Evolutionary conservation across 2,113 vertebrate genomes (phyloP).

Genomic region (Leptobrachium ailaonicum): DNA sequence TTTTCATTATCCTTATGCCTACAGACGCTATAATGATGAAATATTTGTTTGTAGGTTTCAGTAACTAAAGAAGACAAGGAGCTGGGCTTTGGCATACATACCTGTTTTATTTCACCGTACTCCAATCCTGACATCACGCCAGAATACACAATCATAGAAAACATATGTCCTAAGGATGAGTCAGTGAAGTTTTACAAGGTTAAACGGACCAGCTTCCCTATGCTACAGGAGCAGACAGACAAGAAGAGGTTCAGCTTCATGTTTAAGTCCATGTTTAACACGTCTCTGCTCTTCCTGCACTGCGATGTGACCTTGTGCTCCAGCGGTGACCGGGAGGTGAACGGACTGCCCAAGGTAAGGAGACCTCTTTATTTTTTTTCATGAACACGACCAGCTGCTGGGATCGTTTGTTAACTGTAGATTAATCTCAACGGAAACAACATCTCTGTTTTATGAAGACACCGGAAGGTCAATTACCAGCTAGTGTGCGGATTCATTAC

Average conservation of each 20-base stretch:
- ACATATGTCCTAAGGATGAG: slow-evolving; percentile 88
- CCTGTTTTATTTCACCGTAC: slow-evolving; percentile 82
- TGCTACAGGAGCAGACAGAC: slow-evolving; percentile 64
- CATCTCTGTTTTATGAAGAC: background rate
- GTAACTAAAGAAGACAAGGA: slow-evolving; percentile 79
- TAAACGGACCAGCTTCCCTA: slow-evolving; percentile 63
- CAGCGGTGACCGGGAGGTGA: slow-evolving; percentile 59
- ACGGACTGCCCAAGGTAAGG: slow-evolving; percentile 76
- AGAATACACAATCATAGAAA: slow-evolving; percentile 86
- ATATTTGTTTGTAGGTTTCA: slow-evolving; percentile 74
- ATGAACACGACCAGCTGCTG: background rate
- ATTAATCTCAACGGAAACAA: background rate
- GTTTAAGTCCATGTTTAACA: slow-evolving; percentile 82
- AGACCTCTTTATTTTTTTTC: background rate
- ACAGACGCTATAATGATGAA: background rate
- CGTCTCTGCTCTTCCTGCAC: slow-evolving; percentile 84
- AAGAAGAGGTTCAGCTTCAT: slow-evolving; percentile 87
- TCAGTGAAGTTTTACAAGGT: slow-evolving; percentile 76
- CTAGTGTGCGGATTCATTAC: slow-evolving; percentile 5
- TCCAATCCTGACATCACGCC: slow-evolving; percentile 73
- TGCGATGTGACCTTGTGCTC: slow-evolving; percentile 88
- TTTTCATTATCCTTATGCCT: no score
- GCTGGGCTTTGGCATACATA: slow-evolving; percentile 85
- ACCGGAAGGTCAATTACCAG: slow-evolving; percentile 1
- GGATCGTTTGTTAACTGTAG: background rate